phyloP scores from a whole-genome alignment of 2,113 vertebrate genomes.

The Bostrychus sinensis region DNA sequence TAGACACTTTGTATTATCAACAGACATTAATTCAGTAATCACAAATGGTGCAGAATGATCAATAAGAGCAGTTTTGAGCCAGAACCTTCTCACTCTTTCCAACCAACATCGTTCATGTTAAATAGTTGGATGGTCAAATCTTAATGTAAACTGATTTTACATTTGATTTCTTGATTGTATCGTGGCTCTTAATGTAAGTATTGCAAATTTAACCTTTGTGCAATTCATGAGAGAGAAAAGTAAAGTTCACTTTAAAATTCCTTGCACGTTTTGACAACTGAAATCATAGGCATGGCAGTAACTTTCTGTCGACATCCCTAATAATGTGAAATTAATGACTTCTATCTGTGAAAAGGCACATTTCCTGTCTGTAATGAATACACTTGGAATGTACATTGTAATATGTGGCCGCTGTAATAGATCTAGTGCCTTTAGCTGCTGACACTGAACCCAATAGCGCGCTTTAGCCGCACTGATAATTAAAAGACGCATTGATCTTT shows the following conservation, averaged over 20 bases:
- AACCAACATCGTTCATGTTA: no score
- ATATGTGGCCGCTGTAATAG: conserved; percentile 52
- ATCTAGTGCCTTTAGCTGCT: conserved; percentile 50
- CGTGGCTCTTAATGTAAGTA: no score
- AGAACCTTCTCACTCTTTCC: no score
- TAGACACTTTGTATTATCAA: no score
- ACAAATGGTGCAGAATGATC: no score
- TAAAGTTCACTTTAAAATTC: not conserved
- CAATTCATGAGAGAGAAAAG: no score
- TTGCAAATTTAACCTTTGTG: no score
- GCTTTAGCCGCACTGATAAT: conserved; percentile 71
- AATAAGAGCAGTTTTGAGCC: no score
- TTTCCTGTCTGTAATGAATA: conserved; percentile 43
- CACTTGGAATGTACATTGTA: conserved; percentile 25
- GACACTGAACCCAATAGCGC: conserved; percentile 51
- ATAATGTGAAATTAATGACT: conserved; percentile 29
- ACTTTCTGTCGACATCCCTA: conserved; percentile 14
- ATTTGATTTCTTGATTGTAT: no score
- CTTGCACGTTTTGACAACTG: conserved; percentile 4
- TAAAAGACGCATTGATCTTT: conserved; percentile 78
- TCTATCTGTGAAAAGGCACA: conserved; percentile 25
- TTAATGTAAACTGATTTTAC: no score
- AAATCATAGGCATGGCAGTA: conserved; percentile 1
- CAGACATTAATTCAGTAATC: no score
- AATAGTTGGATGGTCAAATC: no score